Evolutionary conservation across 2,797 vertebrate genomes (phyloP).

Genomic region (Falco concolor): DNA sequence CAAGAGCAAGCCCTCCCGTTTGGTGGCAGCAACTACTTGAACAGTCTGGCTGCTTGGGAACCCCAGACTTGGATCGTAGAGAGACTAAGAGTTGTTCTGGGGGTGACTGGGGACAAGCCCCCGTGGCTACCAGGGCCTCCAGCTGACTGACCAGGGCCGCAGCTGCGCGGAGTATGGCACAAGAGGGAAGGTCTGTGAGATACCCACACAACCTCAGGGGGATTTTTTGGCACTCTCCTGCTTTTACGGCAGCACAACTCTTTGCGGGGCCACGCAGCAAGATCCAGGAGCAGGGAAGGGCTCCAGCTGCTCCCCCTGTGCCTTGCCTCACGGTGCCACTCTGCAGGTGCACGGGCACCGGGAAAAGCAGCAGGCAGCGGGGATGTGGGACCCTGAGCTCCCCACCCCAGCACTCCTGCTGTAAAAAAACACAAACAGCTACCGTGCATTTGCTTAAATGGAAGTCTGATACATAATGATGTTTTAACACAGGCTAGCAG

Average conservation of each 20-base stretch:
- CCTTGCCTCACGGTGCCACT: not conserved
- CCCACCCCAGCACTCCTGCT: not conserved
- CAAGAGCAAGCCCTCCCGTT: not conserved
- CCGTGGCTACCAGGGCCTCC: not conserved
- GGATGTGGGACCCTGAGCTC: not conserved
- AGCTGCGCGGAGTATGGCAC: accelerated
- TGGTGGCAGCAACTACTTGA: not conserved
- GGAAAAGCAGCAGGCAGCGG: not conserved
- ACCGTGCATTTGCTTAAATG: not conserved
- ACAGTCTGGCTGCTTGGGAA: not conserved
- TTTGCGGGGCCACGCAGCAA: not conserved
- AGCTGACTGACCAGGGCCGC: not conserved
- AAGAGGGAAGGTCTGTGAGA: not conserved
- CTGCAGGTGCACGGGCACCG: not conserved
- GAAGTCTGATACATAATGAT: not conserved
- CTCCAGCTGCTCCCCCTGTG: not conserved
- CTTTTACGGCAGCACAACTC: not conserved
- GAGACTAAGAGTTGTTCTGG: not conserved
- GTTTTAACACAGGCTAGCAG: not conserved
- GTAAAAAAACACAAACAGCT: not conserved
- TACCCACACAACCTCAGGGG: not conserved
- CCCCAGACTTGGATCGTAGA: not conserved
- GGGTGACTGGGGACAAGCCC: not conserved
- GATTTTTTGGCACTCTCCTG: not conserved
- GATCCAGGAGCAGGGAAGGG: not conserved